phyloP scores from a whole-genome alignment of 2,797 vertebrate species.

The Pogonophryne albipinna region DNA sequence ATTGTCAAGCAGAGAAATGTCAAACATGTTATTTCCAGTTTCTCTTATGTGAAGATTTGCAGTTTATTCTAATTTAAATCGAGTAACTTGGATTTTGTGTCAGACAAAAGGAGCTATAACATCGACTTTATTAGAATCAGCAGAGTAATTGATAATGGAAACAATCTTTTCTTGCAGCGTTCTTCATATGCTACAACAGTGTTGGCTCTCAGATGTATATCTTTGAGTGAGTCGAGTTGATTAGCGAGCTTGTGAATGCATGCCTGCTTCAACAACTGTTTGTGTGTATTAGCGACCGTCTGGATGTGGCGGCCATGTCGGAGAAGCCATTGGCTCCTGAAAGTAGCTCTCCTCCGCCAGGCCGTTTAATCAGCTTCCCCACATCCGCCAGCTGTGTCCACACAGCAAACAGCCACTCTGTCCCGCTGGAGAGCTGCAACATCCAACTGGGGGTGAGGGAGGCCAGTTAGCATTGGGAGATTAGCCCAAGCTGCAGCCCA shows the following conservation, averaged over 20 bases:
- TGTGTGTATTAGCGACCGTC: slow-evolving; percentile 61
- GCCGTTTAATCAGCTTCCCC: slow-evolving; percentile 82
- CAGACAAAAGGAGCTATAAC: neutral
- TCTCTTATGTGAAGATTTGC: slow-evolving; percentile 9
- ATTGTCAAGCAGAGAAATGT: slow-evolving; percentile 31
- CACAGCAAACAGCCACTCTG: slow-evolving; percentile 72
- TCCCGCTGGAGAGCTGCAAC: slow-evolving; percentile 69
- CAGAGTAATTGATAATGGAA: slow-evolving; percentile 20
- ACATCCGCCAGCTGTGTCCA: slow-evolving; percentile 85
- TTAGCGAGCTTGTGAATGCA: slow-evolving; percentile 51
- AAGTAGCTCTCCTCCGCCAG: slow-evolving; percentile 69
- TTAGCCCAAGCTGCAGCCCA: slow-evolving; percentile 65
- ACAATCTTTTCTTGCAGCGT: slow-evolving; percentile 8
- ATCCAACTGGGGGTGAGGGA: slow-evolving; percentile 61
- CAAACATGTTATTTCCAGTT: neutral
- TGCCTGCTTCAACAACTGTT: slow-evolving; percentile 56
- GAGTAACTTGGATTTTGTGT: neutral
- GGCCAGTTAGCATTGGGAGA: slow-evolving; percentile 69
- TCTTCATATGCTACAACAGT: slow-evolving; percentile 17
- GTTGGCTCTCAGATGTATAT: slow-evolving; percentile 42
- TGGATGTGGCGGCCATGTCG: slow-evolving; percentile 49
- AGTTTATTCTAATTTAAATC: neutral
- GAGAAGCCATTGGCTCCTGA: slow-evolving; percentile 71
- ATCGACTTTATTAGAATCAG: neutral
- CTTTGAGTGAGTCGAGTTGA: slow-evolving; percentile 36